phyloP scores from a whole-genome alignment of 2,888 invertebrate species.

The Azorinus chamasolen region DNA sequence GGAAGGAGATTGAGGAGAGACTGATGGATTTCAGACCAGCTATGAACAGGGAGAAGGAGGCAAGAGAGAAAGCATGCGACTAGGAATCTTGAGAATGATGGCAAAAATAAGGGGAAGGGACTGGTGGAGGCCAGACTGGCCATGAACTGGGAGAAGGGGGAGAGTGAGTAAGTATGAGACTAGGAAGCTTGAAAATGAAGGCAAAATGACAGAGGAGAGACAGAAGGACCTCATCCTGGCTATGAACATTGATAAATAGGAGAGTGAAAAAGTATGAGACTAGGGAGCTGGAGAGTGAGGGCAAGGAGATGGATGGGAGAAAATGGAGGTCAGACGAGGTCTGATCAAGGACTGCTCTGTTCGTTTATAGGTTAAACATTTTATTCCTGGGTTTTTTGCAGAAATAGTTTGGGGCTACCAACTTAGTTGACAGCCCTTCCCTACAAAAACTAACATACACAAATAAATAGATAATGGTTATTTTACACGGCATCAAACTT shows the following conservation, averaged over 20 bases:
- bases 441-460: too few relatives aligned
- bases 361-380: neutral
- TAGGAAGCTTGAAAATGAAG: constrained; percentile 82
- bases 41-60: constrained; percentile 84
- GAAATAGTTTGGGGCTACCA: too few relatives aligned
- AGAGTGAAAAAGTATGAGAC: constrained; percentile 83
- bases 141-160: too few relatives aligned
- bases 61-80: constrained; percentile 84
- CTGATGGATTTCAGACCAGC: constrained; percentile 84
- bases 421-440: too few relatives aligned
- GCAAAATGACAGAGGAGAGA: constrained; percentile 84
- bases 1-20: constrained; percentile 84
- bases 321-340: constrained; percentile 82
- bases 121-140: too few relatives aligned
- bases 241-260: constrained; percentile 84
- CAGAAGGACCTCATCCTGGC: constrained; percentile 83
- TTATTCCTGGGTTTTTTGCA: too few relatives aligned
- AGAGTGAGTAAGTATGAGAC: constrained; percentile 83
- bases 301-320: constrained; percentile 84
- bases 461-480: too few relatives aligned
- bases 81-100: too few relatives aligned
- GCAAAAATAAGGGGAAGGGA: too few relatives aligned
- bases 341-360: constrained; percentile 78
- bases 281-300: constrained; percentile 82
- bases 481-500: too few relatives aligned